Base-by-base conservation (phyloP, 2,113 vertebrate species). In the Microtus ochrogaster region DNA sequence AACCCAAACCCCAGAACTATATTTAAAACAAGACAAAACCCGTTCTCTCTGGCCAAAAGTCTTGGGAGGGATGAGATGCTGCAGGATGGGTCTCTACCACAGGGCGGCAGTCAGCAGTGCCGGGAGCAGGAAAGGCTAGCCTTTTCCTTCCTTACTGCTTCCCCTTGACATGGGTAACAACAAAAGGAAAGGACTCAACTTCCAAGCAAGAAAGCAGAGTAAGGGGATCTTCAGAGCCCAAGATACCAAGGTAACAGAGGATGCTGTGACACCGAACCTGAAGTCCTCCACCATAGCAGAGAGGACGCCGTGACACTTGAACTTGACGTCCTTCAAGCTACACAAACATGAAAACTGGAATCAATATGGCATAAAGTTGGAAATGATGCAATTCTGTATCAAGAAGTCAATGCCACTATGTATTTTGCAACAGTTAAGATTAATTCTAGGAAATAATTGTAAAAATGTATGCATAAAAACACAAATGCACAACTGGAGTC, bases 401-500 rank as follows among this genome's bases (percentile, higher is more conserved):
- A 65, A 89, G 13, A 96, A 89, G 22, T 94, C 14, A 89, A 89
- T 28, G 72, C 17, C 4, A 78, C 36, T 83, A 36, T 36, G 9
- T 41, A 82, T 82, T 90, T 72, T 91, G 19, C 2, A 61, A 85
- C 16, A 91, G 68, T 36, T 92, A 95, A 73, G 49, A 78, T 94
- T 93, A 88, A 76, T 68, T 90, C 90, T 26, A 72, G 26, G 44
- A 95, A 95, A 90, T 76, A 90, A 72, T 5, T n/a, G n/a, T 61
- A 90, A 66, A 96, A 82, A 88, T 82, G 94, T 55, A 89, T 76
- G 77, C 47, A 92, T 55, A 90, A 89, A 93, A 82, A 52, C 28
- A 89, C 5, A 84, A 70, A 77, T 26, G 70, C 52, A 92, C 16
- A 63, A 5, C 39, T 9, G 2, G 58, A 94, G 19, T 73, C 36